phyloP scores from a whole-genome alignment of 2,113 vertebrate species.

The Nettapus auritus region DNA sequence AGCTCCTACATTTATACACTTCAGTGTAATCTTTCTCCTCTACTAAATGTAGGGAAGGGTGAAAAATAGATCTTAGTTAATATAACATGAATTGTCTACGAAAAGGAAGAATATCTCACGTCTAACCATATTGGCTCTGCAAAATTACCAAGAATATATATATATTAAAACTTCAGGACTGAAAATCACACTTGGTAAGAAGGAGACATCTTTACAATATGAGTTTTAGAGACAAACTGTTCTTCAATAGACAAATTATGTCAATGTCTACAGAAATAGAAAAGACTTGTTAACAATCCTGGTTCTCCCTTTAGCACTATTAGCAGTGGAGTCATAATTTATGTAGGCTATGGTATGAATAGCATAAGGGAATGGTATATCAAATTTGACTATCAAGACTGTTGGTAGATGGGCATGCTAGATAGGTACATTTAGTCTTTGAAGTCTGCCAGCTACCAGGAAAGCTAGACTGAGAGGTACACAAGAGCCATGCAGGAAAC shows the following conservation, averaged over 20 bases:
- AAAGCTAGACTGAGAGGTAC: not conserved
- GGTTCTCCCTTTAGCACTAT: not conserved
- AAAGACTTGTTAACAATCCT: not conserved
- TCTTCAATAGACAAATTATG: not conserved
- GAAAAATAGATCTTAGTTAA: not conserved
- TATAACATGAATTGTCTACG: not conserved
- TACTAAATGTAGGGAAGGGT: not conserved
- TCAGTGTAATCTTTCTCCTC: not conserved
- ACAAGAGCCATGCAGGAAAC: not conserved
- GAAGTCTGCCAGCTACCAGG: not conserved
- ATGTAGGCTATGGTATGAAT: not conserved
- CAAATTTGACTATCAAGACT: not conserved
- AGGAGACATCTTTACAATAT: not conserved
- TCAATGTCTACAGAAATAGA: not conserved
- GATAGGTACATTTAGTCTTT: not conserved
- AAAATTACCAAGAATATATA: not conserved
- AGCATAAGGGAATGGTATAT: not conserved
- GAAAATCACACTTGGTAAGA: not conserved
- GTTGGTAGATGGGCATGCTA: not conserved
- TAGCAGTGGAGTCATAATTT: not conserved
- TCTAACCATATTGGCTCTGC: not conserved
- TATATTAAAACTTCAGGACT: not conserved
- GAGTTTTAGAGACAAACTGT: not conserved
- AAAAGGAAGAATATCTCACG: not conserved
- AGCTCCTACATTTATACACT: not conserved